A percentile compares a stretch with the other conserved stretches of the same genome.
These are phyloP conservation scores for Galbula dea DNA, from an alignment of 2,113 vertebrate species.

Conservation along the genomic window DNA sequence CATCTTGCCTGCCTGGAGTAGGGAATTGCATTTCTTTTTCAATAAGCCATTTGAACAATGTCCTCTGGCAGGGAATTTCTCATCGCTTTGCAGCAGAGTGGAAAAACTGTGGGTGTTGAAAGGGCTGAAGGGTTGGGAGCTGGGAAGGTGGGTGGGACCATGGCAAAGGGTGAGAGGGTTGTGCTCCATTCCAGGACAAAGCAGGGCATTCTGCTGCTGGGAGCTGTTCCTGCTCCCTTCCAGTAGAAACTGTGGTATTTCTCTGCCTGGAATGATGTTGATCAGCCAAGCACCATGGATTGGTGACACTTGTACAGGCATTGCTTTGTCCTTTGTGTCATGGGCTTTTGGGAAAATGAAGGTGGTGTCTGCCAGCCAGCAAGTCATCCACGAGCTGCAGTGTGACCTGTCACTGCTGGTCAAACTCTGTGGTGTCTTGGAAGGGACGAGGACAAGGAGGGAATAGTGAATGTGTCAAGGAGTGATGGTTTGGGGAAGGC, in stretches of 20 bases:
- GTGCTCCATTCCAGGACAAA: not conserved
- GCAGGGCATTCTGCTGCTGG: slow-evolving; percentile 33
- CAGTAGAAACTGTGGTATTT: slow-evolving; percentile 7
- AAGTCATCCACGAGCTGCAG: not conserved
- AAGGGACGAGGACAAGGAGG: not conserved
- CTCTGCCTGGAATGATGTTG: not conserved
- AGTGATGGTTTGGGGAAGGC: not conserved
- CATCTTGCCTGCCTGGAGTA: not conserved
- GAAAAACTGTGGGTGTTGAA: slow-evolving; percentile 60
- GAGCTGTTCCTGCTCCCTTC: slow-evolving; percentile 1
- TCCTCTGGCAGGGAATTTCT: slow-evolving; percentile 48
- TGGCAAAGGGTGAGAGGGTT: slow-evolving; percentile 16
- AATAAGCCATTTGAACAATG: not conserved
- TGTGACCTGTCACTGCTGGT: not conserved
- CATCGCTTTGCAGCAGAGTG: not conserved
- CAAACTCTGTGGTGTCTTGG: not conserved
- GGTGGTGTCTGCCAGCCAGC: not conserved
- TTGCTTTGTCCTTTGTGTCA: slow-evolving; percentile 36
- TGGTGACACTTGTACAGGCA: not conserved
- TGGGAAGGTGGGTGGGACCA: not conserved
- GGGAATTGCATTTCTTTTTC: not conserved
- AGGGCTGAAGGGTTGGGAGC: slow-evolving; percentile 17
- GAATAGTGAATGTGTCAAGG: not conserved
- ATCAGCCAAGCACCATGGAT: not conserved
- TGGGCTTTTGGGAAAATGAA: not conserved